A percentile compares a stretch with the other conserved stretches of the same genome.
phyloP scores from a whole-genome alignment of 1,140 invertebrate species.

The Scylla paramamosain region DNA sequence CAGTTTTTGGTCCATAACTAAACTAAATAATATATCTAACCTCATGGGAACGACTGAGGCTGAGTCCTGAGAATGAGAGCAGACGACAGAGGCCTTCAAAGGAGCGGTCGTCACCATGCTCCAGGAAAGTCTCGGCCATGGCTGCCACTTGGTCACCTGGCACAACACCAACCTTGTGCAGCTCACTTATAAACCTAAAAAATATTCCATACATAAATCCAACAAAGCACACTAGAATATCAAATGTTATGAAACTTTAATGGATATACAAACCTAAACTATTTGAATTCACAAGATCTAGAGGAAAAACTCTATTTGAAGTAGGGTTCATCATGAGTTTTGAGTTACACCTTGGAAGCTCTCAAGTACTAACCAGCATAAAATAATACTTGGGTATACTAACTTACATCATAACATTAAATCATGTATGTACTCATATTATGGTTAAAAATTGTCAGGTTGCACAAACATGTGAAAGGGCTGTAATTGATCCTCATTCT shows the following conservation, averaged over 20 bases:
- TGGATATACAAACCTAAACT: no score
- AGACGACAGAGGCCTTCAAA: conserved; percentile 63
- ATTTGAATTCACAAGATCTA: no score
- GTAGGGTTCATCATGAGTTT: no score
- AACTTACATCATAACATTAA: background rate
- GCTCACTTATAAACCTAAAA: conserved; percentile 68
- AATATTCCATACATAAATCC: background rate
- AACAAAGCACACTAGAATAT: background rate
- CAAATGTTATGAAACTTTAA: no score
- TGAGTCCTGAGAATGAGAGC: conserved; percentile 55
- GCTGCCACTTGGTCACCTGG: conserved; percentile 58
- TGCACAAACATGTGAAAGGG: no score
- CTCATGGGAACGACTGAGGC: conserved; percentile 61
- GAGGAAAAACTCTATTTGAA: no score
- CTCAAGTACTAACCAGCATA: no score
- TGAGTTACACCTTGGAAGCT: no score
- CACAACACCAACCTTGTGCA: conserved; percentile 64
- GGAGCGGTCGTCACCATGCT: conserved; percentile 67
- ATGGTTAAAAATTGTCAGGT: no score
- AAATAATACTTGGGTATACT: background rate
- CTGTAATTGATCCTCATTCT: no score
- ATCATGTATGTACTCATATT: background rate
- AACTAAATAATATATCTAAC: conserved; percentile 27
- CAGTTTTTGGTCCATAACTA: background rate
- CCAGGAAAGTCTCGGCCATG: conserved; percentile 64